Conservation (phyloP, 2,113 vertebrate genomes). For the Nothocercus nigrocapillus region DNA sequence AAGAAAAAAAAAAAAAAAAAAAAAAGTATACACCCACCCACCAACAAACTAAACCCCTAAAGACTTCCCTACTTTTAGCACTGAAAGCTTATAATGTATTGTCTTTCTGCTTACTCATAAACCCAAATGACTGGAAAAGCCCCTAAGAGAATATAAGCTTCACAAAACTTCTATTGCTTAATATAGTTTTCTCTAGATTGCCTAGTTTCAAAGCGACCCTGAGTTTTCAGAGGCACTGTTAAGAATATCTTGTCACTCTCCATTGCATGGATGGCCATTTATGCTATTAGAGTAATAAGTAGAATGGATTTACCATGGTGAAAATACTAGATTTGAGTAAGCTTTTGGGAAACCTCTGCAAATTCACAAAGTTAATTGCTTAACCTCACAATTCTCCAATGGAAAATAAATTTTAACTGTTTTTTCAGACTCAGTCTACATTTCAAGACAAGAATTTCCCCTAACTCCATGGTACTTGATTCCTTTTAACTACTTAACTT, state of each 20-base stretch:
- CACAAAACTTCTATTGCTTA: background rate
- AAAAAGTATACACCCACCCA: rapidly evolving
- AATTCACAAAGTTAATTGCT: constrained; percentile 76
- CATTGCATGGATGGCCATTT: constrained; percentile 70
- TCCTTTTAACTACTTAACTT: constrained; percentile 61
- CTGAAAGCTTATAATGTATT: background rate
- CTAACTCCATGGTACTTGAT: constrained; percentile 48
- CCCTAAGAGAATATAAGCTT: background rate
- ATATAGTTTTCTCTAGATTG: background rate
- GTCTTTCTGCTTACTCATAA: background rate
- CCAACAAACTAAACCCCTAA: background rate
- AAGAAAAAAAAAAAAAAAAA: background rate
- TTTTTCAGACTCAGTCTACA: constrained; percentile 58
- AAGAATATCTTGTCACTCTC: constrained; percentile 60
- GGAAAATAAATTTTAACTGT: constrained; percentile 74
- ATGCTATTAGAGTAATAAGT: constrained; percentile 68
- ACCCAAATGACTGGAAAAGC: background rate
- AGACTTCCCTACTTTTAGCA: background rate
- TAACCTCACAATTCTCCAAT: constrained; percentile 74
- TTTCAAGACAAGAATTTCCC: constrained; percentile 42
- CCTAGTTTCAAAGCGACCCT: constrained; percentile 67
- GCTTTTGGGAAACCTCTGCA: constrained; percentile 75
- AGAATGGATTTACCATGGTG: constrained; percentile 64
- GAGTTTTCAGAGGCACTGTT: constrained; percentile 37
- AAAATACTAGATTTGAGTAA: constrained; percentile 68